phyloP scores from a whole-genome alignment of 1,140 invertebrate genomes.

The Sesamia nonagrioides region DNA sequence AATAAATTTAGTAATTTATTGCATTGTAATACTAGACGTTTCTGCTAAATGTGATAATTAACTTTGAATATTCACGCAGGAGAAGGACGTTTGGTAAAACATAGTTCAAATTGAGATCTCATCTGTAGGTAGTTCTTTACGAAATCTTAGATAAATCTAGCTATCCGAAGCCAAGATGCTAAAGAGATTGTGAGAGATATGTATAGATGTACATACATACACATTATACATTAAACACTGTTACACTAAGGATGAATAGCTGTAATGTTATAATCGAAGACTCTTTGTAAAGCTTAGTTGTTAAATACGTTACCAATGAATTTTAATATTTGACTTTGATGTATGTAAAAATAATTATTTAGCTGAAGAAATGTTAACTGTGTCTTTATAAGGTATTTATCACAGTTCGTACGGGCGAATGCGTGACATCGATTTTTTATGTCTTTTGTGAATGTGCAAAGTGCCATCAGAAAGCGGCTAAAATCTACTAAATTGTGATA shows the following conservation, averaged over 20 bases:
- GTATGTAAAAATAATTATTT: conserved; percentile 51
- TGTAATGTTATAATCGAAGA: conserved; percentile 70
- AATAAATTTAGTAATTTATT: conserved; percentile 61
- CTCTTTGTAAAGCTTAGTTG: conserved; percentile 76
- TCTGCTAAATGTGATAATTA: conserved; percentile 82
- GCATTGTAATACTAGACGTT: conserved; percentile 63
- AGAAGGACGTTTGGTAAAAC: conserved; percentile 74
- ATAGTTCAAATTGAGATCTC: conserved; percentile 86
- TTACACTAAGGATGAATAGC: conserved; percentile 56
- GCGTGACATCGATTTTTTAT: conserved; percentile 39
- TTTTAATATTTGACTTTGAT: conserved; percentile 74
- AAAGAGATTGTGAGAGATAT: conserved; percentile 66
- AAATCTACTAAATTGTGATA: conserved; percentile 60
- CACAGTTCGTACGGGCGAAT: conserved; percentile 8
- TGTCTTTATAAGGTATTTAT: conserved; percentile 27
- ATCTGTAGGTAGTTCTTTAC: conserved; percentile 80
- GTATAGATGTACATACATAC: conserved; percentile 59
- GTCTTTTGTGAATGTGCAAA: conserved; percentile 45
- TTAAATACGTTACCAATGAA: conserved; percentile 85
- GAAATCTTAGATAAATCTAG: conserved; percentile 79
- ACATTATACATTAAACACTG: conserved; percentile 49
- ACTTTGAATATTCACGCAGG: conserved; percentile 74
- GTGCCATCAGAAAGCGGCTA: conserved; percentile 59
- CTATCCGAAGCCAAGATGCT: conserved; percentile 83
- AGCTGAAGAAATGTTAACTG: conserved; percentile 46